A percentile compares a stretch with the other conserved stretches of the same genome.
These are phyloP conservation scores for Channa argus DNA, from an alignment of 2,113 vertebrate genomes.

Conservation along the genomic window DNA sequence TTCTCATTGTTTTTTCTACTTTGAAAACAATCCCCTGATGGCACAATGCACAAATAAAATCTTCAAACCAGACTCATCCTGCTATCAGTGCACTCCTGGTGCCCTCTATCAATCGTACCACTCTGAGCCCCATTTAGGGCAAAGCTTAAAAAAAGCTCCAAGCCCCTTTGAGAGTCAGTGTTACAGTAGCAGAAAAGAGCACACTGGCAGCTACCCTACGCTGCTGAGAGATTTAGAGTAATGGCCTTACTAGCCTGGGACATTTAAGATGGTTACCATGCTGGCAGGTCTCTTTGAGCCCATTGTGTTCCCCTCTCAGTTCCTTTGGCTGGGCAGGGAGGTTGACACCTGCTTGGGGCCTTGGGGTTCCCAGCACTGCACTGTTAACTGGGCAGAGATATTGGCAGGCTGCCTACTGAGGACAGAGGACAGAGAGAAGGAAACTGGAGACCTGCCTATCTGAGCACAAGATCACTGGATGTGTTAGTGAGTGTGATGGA, in stretches of 20 bases:
- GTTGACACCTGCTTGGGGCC: conserved; percentile 82
- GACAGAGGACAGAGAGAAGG: conserved; percentile 34
- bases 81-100: conserved; percentile 22
- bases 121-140: conserved; percentile 36
- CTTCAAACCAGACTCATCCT: conserved; percentile 19
- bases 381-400: conserved; percentile 64
- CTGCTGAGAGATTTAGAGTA: conserved; percentile 73
- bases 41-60: conserved; percentile 25
- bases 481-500: neutral
- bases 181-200: conserved; percentile 67
- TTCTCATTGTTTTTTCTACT: neutral
- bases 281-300: conserved; percentile 79
- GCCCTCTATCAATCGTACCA: conserved; percentile 32
- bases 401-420: conserved; percentile 67
- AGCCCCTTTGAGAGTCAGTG: conserved; percentile 44
- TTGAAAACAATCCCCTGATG: conserved; percentile 1
- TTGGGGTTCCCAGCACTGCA: conserved; percentile 70
- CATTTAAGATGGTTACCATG: conserved; percentile 77
- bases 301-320: conserved; percentile 73
- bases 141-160: conserved; percentile 47
- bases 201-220: conserved; percentile 58
- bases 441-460: conserved; percentile 42
- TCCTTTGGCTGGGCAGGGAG: conserved; percentile 71
- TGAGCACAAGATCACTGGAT: conserved; percentile 6
- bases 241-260: conserved; percentile 66